Percentiles rank a stretch among this genome's conserved stretches.
These are phyloP conservation scores for Xylota sylvarum DNA, from an alignment of 2,888 invertebrate genomes.

Conservation along the genomic window DNA sequence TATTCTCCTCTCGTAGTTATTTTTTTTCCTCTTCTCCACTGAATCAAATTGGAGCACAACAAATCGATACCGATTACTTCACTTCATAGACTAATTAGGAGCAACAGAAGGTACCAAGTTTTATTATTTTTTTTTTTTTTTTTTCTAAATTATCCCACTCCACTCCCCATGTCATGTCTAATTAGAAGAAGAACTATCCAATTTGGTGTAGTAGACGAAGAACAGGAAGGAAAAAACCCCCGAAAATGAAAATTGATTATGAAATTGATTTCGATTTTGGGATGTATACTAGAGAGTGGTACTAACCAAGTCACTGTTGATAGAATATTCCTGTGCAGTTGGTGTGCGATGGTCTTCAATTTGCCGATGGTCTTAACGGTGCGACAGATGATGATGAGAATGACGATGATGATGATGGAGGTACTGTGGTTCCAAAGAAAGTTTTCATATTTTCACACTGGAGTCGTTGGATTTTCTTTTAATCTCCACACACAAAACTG, in stretches of 20 bases:
- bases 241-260: constrained; percentile 41
- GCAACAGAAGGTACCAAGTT: constrained; percentile 56
- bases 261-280: constrained; percentile 46
- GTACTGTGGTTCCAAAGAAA: constrained; percentile 42
- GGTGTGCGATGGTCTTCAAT: constrained; percentile 26
- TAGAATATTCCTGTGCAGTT: constrained; percentile 18
- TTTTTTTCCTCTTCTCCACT: constrained; percentile 17
- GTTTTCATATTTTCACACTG: constrained; percentile 54
- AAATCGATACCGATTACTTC: constrained; percentile 76
- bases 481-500: constrained; percentile 37
- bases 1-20: constrained; percentile 45
- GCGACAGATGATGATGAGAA: constrained; percentile 3
- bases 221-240: neutral
- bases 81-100: constrained; percentile 59
- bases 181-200: constrained; percentile 13
- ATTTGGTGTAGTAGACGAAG: neutral
- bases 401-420: constrained; percentile 11
- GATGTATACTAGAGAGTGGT: constrained; percentile 35
- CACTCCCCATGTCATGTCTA: too few species aligned
- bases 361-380: constrained; percentile 24
- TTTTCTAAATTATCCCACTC: neutral
- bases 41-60: constrained; percentile 72
- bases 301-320: constrained; percentile 54
- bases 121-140: constrained; percentile 5
- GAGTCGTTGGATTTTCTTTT: constrained; percentile 28